phyloP scores from a whole-genome alignment of 1,140 invertebrate genomes.

The Tribolium madens region DNA sequence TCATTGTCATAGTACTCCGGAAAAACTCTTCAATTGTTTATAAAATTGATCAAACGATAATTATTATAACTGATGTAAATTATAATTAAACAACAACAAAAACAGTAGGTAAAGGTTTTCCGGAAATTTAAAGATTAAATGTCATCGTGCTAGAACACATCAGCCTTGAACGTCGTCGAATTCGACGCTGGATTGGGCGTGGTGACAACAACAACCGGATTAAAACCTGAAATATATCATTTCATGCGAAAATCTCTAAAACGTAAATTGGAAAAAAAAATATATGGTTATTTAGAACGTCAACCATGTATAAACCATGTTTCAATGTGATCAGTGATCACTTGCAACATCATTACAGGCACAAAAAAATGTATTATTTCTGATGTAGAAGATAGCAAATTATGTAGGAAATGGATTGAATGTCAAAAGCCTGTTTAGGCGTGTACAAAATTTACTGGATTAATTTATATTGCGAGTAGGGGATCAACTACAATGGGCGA shows the following conservation, averaged over 20 bases:
- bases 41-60: too few species aligned
- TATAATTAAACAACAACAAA: conserved; percentile 30
- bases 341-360: too few species aligned
- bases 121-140: conserved; percentile 6
- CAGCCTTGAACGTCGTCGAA: conserved; percentile 37
- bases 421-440: conserved; percentile 44
- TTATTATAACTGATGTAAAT: too few species aligned
- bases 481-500: conserved; percentile 20
- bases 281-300: background rate
- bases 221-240: background rate
- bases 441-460: conserved; percentile 38
- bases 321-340: background rate
- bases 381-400: too few species aligned
- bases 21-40: background rate
- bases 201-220: conserved; percentile 35
- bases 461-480: conserved; percentile 42
- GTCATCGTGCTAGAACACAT: conserved; percentile 12
- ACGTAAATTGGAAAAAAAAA: background rate
- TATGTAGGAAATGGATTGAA: conserved; percentile 33
- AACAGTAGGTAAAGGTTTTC: background rate
- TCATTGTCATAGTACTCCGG: too few species aligned
- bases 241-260: background rate
- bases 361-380: too few species aligned
- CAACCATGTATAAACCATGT: background rate
- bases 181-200: conserved; percentile 38